These are phyloP conservation scores for Melanostoma mellinum DNA, from an alignment of 2,888 invertebrate species.

Conservation along the genomic window DNA sequence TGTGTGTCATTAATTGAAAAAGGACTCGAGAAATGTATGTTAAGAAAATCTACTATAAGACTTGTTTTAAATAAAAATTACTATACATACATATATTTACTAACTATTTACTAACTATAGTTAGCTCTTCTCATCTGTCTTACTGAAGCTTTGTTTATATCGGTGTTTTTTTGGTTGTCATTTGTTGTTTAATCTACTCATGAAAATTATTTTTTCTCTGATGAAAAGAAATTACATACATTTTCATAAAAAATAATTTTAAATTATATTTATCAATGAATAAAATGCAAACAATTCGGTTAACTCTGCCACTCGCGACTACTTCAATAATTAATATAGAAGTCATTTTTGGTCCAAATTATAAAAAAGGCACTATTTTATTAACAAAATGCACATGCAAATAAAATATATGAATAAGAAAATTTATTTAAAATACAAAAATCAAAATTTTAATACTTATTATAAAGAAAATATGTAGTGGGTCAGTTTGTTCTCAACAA, in stretches of 20 bases:
- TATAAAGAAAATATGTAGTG: too few species aligned
- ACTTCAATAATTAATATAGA: constrained; percentile 49
- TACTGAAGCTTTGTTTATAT: constrained; percentile 60
- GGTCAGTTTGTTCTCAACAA: too few species aligned
- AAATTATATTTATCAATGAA: constrained; percentile 33
- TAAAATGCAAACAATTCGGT: constrained; percentile 31
- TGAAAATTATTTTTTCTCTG: background rate
- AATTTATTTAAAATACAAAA: background rate
- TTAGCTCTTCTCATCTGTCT: constrained; percentile 38
- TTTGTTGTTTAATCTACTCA: background rate
- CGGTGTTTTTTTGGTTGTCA: constrained; percentile 53
- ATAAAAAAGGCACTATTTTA: constrained; percentile 37
- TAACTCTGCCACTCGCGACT: background rate
- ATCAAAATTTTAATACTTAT: background rate
- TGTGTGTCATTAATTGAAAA: constrained; percentile 16
- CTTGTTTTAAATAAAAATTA: constrained; percentile 47
- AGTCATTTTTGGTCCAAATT: constrained; percentile 73
- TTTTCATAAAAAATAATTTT: constrained; percentile 42
- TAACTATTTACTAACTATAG: constrained; percentile 42
- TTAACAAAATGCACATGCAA: constrained; percentile 42
- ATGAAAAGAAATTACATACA: constrained; percentile 5
- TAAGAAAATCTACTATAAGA: constrained; percentile 6
- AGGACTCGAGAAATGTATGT: constrained; percentile 6
- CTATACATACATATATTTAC: constrained; percentile 39
- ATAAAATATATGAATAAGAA: constrained; percentile 1